Evolutionary conservation across 2,888 invertebrate species (phyloP).

Genomic region (Chelonus formosanus): DNA sequence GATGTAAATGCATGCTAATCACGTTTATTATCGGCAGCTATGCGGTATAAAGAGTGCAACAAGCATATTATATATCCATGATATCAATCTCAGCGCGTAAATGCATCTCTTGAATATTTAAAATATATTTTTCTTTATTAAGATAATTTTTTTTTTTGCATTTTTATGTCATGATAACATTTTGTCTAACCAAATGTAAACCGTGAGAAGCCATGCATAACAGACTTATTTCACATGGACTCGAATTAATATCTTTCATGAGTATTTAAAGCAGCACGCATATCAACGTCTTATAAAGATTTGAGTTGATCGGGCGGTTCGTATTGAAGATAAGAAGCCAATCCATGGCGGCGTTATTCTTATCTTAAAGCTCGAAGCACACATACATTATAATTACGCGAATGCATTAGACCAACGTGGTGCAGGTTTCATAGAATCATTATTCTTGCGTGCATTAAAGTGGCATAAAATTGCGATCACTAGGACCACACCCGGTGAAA

Average conservation of each 20-base stretch:
- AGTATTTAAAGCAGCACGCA: constrained; percentile 6
- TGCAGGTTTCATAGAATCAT: constrained; percentile 32
- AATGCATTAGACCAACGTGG: constrained; percentile 33
- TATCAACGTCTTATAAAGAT: constrained; percentile 11
- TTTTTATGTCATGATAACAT: background rate
- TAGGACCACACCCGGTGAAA: constrained; percentile 33
- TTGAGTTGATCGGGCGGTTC: constrained; percentile 8
- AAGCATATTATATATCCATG: constrained; percentile 36
- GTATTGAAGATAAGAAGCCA: constrained; percentile 21
- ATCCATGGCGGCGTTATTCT: constrained; percentile 25
- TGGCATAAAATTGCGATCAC: constrained; percentile 35
- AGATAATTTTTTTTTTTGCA: constrained; percentile 19
- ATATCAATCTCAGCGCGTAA: constrained; percentile 46
- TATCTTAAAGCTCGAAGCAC: constrained; percentile 23
- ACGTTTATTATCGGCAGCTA: constrained; percentile 57
- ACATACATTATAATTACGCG: constrained; percentile 35
- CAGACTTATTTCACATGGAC: background rate
- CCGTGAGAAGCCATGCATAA: background rate
- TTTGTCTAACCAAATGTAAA: background rate
- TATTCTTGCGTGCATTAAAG: constrained; percentile 34
- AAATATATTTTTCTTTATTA: background rate
- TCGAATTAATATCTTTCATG: constrained; percentile 12
- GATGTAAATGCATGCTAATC: constrained; percentile 62
- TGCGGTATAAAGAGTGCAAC: constrained; percentile 46
- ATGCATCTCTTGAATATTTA: constrained; percentile 22